Percentiles rank a stretch among this genome's conserved stretches.
Evolutionary conservation across 2,113 vertebrate genomes (phyloP).

Genomic region (Bubo scandiacus): DNA sequence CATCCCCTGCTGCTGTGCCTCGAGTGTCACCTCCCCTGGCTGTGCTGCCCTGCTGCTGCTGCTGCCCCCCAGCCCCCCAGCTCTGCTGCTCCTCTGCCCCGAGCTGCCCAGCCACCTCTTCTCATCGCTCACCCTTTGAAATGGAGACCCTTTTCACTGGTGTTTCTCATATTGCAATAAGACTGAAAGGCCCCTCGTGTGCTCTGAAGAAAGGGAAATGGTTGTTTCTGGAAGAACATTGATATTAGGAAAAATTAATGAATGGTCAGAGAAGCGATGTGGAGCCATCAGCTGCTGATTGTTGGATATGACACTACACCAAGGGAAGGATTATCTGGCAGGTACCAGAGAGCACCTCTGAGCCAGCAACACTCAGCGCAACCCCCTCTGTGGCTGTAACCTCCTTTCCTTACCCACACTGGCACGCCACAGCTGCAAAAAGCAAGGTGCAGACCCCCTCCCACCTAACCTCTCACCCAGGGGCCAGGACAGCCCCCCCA

Average conservation of each 20-base stretch:
- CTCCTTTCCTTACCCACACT: background rate
- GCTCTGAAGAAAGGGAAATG: background rate
- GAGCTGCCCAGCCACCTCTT: background rate
- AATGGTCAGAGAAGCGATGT: background rate
- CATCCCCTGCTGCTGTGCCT: background rate
- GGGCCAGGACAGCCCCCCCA: background rate
- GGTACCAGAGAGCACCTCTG: background rate
- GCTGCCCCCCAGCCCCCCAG: background rate
- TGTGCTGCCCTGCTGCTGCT: background rate
- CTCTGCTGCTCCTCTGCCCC: background rate
- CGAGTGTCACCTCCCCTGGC: rapidly evolving
- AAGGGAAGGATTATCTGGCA: no score
- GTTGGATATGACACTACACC: rapidly evolving
- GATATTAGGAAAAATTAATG: background rate
- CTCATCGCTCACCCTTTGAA: rapidly evolving
- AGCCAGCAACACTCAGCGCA: background rate
- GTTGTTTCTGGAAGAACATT: background rate
- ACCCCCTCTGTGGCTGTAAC: rapidly evolving
- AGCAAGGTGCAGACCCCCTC: background rate
- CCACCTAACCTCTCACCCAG: background rate
- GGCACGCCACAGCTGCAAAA: background rate
- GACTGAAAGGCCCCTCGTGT: rapidly evolving
- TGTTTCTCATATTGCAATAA: rapidly evolving
- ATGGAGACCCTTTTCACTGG: background rate
- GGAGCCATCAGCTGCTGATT: background rate